Percentiles rank a stretch among this genome's conserved stretches.
phyloP scores from a whole-genome alignment of 2,797 vertebrate genomes.

The Gambusia yucatana region DNA sequence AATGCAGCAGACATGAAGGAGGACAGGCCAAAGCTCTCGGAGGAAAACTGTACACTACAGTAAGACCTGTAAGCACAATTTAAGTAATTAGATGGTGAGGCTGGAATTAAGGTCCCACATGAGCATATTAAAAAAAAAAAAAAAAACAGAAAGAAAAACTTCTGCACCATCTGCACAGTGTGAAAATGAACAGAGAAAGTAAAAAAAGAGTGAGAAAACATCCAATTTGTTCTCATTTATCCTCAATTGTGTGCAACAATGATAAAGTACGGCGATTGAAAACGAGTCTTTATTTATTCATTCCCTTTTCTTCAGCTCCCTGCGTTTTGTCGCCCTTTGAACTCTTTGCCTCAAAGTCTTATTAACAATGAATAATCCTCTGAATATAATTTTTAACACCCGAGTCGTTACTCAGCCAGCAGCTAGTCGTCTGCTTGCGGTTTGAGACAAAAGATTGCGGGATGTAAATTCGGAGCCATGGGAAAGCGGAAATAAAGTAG shows the following conservation, averaged over 20 bases:
- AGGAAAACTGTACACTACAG: constrained; percentile 68
- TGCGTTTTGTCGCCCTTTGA: constrained; percentile 44
- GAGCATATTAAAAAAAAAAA: constrained; percentile 23
- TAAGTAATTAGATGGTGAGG: constrained; percentile 77
- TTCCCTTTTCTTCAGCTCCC: constrained; percentile 4
- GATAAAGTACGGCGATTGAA: constrained; percentile 54
- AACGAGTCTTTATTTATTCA: constrained; percentile 19
- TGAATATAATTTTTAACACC: constrained; percentile 53
- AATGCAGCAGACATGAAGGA: constrained; percentile 75
- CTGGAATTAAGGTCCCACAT: constrained; percentile 58
- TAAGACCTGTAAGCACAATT: constrained; percentile 83
- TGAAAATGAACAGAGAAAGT: constrained; percentile 32
- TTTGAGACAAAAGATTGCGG: constrained; percentile 68
- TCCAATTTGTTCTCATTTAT: constrained; percentile 36
- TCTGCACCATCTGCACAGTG: neutral
- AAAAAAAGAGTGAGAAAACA: neutral
- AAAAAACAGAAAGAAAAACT: neutral
- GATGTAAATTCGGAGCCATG: constrained; percentile 45
- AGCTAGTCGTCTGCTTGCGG: constrained; percentile 42
- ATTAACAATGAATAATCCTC: constrained; percentile 64
- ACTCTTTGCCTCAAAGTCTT: constrained; percentile 50
- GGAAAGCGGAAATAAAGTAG: constrained; percentile 10
- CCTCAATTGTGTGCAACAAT: constrained; percentile 26
- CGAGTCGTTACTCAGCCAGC: constrained; percentile 50
- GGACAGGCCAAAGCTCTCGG: constrained; percentile 65